Conservation (phyloP, 2,797 vertebrate genomes). For the Chlorospingus flavigularis region DNA sequence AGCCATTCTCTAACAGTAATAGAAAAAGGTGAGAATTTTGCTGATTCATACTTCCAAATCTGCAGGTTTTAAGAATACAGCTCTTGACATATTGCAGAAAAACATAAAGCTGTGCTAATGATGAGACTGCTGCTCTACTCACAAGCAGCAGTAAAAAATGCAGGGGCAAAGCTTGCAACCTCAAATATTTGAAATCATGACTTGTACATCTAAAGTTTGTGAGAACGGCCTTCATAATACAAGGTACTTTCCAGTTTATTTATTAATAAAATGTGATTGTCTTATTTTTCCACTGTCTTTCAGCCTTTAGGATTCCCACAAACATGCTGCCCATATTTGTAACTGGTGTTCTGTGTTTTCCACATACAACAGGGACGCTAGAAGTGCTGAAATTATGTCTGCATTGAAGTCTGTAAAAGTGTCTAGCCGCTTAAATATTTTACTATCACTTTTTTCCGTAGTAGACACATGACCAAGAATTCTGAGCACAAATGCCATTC, state of each 20-base stretch:
- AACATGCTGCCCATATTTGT: accelerated
- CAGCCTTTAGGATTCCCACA: background rate
- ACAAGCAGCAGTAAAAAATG: background rate
- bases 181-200: background rate
- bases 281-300: background rate
- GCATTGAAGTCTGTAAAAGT: background rate
- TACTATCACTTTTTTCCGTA: background rate
- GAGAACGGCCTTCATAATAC: background rate
- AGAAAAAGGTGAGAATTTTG: background rate
- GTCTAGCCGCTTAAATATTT: background rate
- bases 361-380: background rate
- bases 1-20: background rate
- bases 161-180: background rate
- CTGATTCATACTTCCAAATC: background rate
- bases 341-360: background rate
- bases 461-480: background rate
- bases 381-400: background rate
- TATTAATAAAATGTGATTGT: background rate
- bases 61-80: background rate
- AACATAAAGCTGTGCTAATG: background rate
- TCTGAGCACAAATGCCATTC: background rate
- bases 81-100: background rate
- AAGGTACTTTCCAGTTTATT: background rate
- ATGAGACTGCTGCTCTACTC: background rate
- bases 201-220: background rate